Evolutionary conservation across 2,888 invertebrate species (phyloP).

Genomic region (Lordiphosa fenestrarum): DNA sequence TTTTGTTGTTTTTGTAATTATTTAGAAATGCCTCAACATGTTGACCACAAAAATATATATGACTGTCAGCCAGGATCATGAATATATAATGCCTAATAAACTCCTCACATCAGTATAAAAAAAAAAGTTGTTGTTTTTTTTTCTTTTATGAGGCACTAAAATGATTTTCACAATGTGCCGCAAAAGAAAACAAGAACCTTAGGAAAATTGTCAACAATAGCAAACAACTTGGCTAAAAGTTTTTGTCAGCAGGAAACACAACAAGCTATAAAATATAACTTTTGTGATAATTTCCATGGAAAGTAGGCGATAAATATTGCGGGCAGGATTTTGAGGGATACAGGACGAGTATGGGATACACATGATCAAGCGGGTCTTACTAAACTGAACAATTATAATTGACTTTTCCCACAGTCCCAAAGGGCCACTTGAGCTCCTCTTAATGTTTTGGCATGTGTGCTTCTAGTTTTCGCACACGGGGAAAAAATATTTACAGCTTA

Average conservation of each 20-base stretch:
- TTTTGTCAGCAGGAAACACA: conserved; percentile 43
- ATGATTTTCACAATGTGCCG: conserved; percentile 50
- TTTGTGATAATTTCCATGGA: conserved; percentile 21
- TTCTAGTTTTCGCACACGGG: no score
- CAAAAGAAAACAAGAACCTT: conserved; percentile 22
- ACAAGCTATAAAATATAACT: conserved; percentile 52
- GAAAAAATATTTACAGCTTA: no score
- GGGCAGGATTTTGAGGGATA: no score
- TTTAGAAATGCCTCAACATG: conserved; percentile 34
- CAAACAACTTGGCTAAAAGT: conserved; percentile 41
- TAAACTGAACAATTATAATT: no score
- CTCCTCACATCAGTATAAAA: conserved; percentile 19
- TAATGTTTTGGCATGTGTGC: no score
- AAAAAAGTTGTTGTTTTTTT: neutral
- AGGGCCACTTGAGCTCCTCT: no score
- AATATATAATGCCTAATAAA: conserved; percentile 44
- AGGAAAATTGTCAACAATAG: conserved; percentile 9
- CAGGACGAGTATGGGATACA: no score
- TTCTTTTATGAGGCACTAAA: conserved; percentile 60
- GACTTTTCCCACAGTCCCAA: no score
- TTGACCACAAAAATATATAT: conserved; percentile 16
- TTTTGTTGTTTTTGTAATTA: conserved; percentile 47
- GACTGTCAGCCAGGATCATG: conserved; percentile 47
- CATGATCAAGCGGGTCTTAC: no score
- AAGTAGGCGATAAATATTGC: conserved; percentile 17